phyloP scores from a whole-genome alignment of 2,888 invertebrate species.

The Rotaria macrura region DNA sequence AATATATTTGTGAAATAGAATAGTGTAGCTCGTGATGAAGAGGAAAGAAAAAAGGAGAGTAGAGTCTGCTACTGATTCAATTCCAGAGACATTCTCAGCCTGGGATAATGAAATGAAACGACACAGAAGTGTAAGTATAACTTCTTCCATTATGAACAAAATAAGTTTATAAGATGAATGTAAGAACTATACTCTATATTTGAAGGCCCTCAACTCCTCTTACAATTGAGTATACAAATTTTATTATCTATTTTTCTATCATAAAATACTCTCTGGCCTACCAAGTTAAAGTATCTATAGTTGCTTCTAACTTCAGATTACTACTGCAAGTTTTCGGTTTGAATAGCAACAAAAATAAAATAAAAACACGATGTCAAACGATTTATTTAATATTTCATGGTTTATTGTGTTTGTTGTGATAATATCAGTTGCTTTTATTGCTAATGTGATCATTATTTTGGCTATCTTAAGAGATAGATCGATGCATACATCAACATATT shows the following conservation, averaged over 20 bases:
- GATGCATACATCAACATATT: constrained; percentile 18
- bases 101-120: too few species aligned
- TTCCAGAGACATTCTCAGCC: background rate
- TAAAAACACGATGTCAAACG: background rate
- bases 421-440: background rate
- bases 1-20: too few species aligned
- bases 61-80: background rate
- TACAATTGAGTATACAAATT: too few species aligned
- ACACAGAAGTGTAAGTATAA: background rate
- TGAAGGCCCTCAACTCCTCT: too few species aligned
- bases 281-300: too few species aligned
- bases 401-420: background rate
- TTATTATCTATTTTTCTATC: too few species aligned
- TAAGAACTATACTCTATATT: background rate
- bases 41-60: background rate
- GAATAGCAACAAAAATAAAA: too few species aligned
- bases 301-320: too few species aligned
- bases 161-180: background rate
- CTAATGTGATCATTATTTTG: background rate
- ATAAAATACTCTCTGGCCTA: too few species aligned
- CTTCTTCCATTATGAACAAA: background rate
- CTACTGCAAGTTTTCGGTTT: background rate
- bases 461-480: background rate
- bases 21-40: too few species aligned
- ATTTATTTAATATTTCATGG: background rate